Conservation (phyloP, 2,888 invertebrate genomes). For the Lasioglossum malachurum region DNA sequence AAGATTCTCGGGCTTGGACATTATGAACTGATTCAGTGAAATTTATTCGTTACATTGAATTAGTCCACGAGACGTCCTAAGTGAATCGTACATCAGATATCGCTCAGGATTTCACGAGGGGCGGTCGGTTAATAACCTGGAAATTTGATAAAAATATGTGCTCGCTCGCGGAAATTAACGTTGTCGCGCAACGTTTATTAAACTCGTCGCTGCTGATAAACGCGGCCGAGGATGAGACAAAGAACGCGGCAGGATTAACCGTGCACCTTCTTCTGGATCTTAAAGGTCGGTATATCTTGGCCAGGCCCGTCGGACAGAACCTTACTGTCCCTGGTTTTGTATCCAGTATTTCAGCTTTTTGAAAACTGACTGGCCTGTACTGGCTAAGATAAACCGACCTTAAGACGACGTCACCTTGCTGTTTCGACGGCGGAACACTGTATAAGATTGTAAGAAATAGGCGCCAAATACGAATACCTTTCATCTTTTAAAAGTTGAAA, state of each 20-base stretch:
- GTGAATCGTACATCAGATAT: not conserved
- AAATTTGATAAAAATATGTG: slow-evolving; percentile 9
- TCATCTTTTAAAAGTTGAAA: too few relatives aligned
- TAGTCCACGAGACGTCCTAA: not conserved
- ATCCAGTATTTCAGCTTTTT: too few relatives aligned
- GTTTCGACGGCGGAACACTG: not conserved
- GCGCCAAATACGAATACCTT: too few relatives aligned
- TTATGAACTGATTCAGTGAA: not conserved
- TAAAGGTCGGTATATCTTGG: not conserved
- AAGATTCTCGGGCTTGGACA: too few relatives aligned
- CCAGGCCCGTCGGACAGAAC: too few relatives aligned
- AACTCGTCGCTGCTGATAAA: slow-evolving; percentile 23
- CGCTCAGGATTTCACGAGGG: slow-evolving; percentile 9
- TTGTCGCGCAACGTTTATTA: slow-evolving; percentile 23
- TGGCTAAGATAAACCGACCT: too few relatives aligned
- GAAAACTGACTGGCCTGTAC: too few relatives aligned
- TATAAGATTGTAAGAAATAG: too few relatives aligned
- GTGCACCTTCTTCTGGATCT: slow-evolving; percentile 1
- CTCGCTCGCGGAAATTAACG: slow-evolving; percentile 6
- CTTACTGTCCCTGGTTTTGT: too few relatives aligned
- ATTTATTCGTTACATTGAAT: not conserved
- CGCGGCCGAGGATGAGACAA: not conserved
- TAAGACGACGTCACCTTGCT: slow-evolving; percentile 3
- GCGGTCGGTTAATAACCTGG: slow-evolving; percentile 14
- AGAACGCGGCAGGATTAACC: slow-evolving; percentile 16